phyloP scores from a whole-genome alignment of 2,113 vertebrate genomes.

The Callionymus lyra region DNA sequence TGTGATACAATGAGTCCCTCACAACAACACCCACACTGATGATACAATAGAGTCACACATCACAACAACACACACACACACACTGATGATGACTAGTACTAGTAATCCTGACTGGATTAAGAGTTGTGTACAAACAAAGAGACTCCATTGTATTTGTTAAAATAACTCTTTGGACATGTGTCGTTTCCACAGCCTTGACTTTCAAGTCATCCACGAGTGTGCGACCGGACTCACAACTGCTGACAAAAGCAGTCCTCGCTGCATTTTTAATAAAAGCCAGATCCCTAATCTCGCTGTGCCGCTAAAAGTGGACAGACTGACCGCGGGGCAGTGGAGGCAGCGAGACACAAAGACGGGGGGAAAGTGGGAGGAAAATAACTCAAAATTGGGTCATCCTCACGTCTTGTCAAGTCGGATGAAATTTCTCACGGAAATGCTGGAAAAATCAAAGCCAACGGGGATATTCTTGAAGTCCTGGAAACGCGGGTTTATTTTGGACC shows the following conservation, averaged over 20 bases:
- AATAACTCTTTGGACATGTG: too few relatives aligned
- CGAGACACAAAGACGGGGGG: constrained; percentile 25
- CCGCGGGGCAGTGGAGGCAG: constrained; percentile 25
- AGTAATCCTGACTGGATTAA: not conserved
- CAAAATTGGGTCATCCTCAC: constrained; percentile 49
- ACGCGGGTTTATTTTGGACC: constrained; percentile 26
- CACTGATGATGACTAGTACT: not conserved
- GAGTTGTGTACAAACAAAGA: not conserved
- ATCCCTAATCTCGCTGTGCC: constrained; percentile 7
- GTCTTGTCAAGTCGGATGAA: constrained; percentile 40
- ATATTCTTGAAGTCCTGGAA: constrained; percentile 19
- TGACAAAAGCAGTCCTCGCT: constrained; percentile 25
- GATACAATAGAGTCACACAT: not conserved
- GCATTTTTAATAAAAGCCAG: constrained; percentile 12
- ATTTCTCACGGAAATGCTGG: constrained; percentile 23
- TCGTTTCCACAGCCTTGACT: too few relatives aligned
- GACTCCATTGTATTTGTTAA: too few relatives aligned
- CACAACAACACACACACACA: not conserved
- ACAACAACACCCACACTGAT: too few relatives aligned
- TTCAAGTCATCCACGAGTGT: constrained; percentile 23
- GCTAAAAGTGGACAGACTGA: constrained; percentile 40
- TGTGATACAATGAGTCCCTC: too few relatives aligned
- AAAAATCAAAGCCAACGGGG: constrained; percentile 38
- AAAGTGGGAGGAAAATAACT: constrained; percentile 13
- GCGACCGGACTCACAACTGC: constrained; percentile 28